Evolutionary conservation across 1,140 invertebrate species (phyloP).

Genomic region (Luehdorfia chinensis): DNA sequence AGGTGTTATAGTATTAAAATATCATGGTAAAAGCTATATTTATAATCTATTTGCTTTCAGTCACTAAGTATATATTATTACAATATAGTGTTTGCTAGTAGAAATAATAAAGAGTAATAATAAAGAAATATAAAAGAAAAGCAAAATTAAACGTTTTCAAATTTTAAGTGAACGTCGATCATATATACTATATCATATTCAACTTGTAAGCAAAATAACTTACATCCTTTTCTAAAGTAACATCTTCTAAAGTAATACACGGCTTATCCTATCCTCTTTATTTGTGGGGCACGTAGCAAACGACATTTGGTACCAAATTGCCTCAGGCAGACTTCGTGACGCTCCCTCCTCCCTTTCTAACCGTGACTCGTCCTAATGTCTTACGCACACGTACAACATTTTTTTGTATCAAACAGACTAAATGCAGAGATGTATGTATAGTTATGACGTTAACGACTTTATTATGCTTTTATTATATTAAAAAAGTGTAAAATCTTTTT

Average conservation of each 20-base stretch:
- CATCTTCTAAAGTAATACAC: conserved; percentile 55
- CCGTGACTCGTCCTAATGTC: conserved; percentile 46
- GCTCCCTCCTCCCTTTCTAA: conserved; percentile 31
- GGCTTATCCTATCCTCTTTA: conserved; percentile 63
- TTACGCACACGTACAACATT: conserved; percentile 45
- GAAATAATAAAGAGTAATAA: too few relatives aligned
- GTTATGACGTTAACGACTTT: neutral
- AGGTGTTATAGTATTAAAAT: too few relatives aligned
- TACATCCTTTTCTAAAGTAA: conserved; percentile 37
- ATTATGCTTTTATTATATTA: neutral
- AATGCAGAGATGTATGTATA: neutral
- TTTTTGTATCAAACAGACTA: conserved; percentile 26
- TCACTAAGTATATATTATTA: too few relatives aligned
- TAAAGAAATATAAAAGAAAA: too few relatives aligned
- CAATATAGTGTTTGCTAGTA: too few relatives aligned
- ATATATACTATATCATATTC: too few relatives aligned
- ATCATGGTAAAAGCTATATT: too few relatives aligned
- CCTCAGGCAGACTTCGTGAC: conserved; percentile 61
- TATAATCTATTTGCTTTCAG: too few relatives aligned
- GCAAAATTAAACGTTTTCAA: too few relatives aligned
- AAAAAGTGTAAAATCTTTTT: too few relatives aligned
- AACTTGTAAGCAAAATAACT: too few relatives aligned
- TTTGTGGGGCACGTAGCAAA: conserved; percentile 65
- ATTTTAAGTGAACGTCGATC: too few relatives aligned
- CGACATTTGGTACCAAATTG: conserved; percentile 74